A percentile compares a stretch with the other conserved stretches of the same genome.
phyloP scores from a whole-genome alignment of 2,888 invertebrate species.

The Pachliopta kotzebuea region DNA sequence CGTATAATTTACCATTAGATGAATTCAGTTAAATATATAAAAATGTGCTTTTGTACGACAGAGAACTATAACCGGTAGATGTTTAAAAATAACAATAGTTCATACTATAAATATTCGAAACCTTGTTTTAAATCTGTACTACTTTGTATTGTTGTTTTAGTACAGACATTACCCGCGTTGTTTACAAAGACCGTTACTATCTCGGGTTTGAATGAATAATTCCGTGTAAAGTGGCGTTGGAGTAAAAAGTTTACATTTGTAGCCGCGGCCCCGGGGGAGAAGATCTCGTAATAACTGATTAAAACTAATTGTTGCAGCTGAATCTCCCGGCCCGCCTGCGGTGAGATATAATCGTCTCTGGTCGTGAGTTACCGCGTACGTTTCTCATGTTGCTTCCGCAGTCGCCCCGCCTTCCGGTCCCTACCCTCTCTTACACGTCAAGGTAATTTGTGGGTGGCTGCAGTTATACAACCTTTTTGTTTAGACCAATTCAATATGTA shows the following conservation, averaged over 20 bases:
- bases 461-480: not conserved
- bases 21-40: too few species aligned
- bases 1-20: too few species aligned
- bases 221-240: slow-evolving; percentile 5
- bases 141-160: too few species aligned
- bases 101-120: too few species aligned
- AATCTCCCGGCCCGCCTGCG: slow-evolving; percentile 23
- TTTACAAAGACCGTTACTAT: too few species aligned
- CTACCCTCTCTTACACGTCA: not conserved
- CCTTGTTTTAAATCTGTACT: too few species aligned
- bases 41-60: too few species aligned
- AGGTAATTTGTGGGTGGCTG: not conserved
- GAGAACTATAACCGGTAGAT: too few species aligned
- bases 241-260: slow-evolving; percentile 34
- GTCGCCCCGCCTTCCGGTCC: not conserved
- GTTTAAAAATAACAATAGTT: too few species aligned
- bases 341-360: slow-evolving; percentile 14
- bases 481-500: too few species aligned
- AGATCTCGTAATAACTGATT: slow-evolving; percentile 31
- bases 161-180: too few species aligned
- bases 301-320: slow-evolving; percentile 33
- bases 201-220: too few species aligned
- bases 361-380: slow-evolving; percentile 10
- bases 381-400: slow-evolving; percentile 9
- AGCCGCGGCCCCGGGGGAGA: slow-evolving; percentile 32